These are phyloP conservation scores for Uromys caudimaculatus DNA, from an alignment of 2,797 vertebrate genomes.

Conservation along the genomic window DNA sequence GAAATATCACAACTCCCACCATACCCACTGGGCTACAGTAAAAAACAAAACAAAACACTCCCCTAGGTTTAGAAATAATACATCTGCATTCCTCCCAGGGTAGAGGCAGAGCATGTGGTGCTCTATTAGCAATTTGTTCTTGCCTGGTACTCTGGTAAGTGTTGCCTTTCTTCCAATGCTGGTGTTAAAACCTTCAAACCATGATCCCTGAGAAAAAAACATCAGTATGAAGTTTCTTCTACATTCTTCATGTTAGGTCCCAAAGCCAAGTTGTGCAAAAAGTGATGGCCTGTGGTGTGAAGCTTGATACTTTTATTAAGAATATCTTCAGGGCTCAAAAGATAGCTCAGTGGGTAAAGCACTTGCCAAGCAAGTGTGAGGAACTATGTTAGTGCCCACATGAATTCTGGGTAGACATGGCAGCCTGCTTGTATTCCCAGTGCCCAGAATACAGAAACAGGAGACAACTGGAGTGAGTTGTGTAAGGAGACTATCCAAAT, in stretches of 20 bases:
- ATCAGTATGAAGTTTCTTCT: background rate
- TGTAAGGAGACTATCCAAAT: background rate
- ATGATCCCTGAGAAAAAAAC: background rate
- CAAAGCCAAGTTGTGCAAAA: background rate
- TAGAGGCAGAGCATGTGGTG: background rate
- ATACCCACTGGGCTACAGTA: background rate
- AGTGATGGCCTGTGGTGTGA: background rate
- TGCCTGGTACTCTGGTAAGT: background rate
- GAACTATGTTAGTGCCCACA: background rate
- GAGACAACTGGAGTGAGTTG: background rate
- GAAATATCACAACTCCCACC: constrained; percentile 30
- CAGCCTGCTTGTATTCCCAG: background rate
- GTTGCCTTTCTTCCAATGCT: background rate
- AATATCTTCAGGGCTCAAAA: background rate
- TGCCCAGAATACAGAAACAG: background rate
- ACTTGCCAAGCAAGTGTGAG: background rate
- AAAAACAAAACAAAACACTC: background rate
- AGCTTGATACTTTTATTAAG: background rate
- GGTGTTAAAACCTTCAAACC: background rate
- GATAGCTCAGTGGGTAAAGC: background rate
- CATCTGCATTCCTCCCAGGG: background rate
- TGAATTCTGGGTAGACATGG: background rate
- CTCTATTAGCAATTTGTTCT: background rate
- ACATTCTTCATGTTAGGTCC: background rate
- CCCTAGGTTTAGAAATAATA: constrained; percentile 18